Evolutionary conservation across 2,888 invertebrate species (phyloP), one percentile per base, ranked within the genome.

Genomic region (Sturmia bella): DNA sequence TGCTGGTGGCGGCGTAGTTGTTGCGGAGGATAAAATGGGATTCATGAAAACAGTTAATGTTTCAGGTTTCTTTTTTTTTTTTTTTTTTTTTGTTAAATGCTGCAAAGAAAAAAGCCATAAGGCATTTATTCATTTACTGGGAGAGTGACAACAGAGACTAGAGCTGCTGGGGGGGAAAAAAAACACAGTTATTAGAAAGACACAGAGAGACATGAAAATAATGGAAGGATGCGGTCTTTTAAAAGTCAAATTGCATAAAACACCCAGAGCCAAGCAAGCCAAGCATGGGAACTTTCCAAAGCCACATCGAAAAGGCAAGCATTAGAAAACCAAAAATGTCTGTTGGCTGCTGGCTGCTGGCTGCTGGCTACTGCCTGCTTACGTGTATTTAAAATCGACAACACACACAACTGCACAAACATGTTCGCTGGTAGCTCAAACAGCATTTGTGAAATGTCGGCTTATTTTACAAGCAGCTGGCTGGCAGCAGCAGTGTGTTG

Each of bases 211-310:
- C 45, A 64, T 48, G 37, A 50, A 57, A 70, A 64, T 64, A 78
- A 64, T 72, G 57, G 64, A 64, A 78, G 70, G 70, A 70, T 82
- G 82, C 74, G 78, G 82, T 78, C 57, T 78, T 78, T 78, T 66
- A 78, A 75, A 82, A 82, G 75, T 82, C 82, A 78, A 82, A 78
- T 75, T 82, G 82, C 78, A 78, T 78, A 82, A 75, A 82, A 82
- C 78, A 78, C 77, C 82, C 82, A 78, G 74, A 66, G 61, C 66
- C 27, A 68, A 73, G 59, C n/a, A 45, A 50, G 52, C 45, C 48
- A 69, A 79, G 37, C 75, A 73, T 59, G 27, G 52, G 45, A 72
- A 43, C 37, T 59, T 48, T 59, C 59, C 41, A 27, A 43, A 59
- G 19, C 17, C 52, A 32, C 54, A 70, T 63, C 43, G 27, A 17